Percentiles rank a stretch among this genome's conserved stretches.
Conservation (phyloP, 2,888 invertebrate species). For the Drosophila parthenogenetica region DNA sequence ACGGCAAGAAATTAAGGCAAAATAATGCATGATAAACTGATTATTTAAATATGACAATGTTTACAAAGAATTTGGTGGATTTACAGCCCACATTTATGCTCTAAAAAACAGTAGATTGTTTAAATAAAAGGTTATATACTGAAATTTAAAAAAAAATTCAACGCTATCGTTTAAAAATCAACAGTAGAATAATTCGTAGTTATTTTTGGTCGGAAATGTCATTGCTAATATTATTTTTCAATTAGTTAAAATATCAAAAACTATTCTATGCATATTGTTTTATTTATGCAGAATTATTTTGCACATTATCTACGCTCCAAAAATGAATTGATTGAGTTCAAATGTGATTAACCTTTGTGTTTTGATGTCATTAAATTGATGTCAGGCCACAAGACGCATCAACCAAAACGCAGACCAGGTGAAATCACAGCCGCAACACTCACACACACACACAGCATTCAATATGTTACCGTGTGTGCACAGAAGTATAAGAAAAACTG, state of each 20-base stretch:
- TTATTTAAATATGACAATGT: background rate
- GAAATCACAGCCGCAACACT: slow-evolving; percentile 22
- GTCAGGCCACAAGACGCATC: slow-evolving; percentile 42
- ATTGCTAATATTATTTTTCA: background rate
- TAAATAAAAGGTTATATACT: too few species aligned
- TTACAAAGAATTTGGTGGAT: background rate
- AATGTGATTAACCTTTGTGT: slow-evolving; percentile 78
- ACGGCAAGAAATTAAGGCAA: background rate
- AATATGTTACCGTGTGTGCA: slow-evolving; percentile 6
- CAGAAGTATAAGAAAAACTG: slow-evolving; percentile 49
- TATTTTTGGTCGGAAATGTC: too few species aligned
- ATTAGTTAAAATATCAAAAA: background rate
- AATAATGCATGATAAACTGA: background rate
- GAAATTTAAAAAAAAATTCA: too few species aligned
- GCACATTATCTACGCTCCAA: slow-evolving; percentile 3
- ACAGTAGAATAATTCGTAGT: too few species aligned
- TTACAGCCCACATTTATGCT: background rate
- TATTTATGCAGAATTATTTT: background rate
- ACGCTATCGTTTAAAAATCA: too few species aligned
- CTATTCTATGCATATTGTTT: background rate
- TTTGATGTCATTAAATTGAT: slow-evolving; percentile 70
- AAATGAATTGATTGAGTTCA: slow-evolving; percentile 52
- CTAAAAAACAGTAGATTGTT: too few species aligned
- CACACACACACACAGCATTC: background rate
- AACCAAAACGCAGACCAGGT: slow-evolving; percentile 34